Base-by-base conservation (phyloP, 2,888 invertebrate genomes). In the Kryphioiulus occultus region DNA sequence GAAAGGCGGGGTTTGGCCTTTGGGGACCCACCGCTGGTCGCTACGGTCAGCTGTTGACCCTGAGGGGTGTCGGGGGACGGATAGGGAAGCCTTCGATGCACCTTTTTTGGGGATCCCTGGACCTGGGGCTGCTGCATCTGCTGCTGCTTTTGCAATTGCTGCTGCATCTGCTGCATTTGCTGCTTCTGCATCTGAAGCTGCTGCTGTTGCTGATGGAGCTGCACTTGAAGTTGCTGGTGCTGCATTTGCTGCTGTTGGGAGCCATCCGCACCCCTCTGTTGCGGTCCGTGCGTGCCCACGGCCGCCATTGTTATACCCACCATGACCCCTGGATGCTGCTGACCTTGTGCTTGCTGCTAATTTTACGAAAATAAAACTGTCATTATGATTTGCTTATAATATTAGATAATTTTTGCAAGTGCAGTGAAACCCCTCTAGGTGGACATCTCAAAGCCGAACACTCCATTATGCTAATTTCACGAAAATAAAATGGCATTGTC, bases 191-290 rank as follows among this genome's bases (percentile, higher is more conserved):
- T 44, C 82, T 86, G 89, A 30, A 87, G 88, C 42, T 47, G 47
- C 17, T 47, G 47, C 47, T 88, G 89, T 89, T 88, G 89, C 82
- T 89, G 90, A 42, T 88, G 88, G 78, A 19, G 86, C 87, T 92
- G 92, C 89, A 92, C 92, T 83, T 92, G 90, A 88, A 88, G 87
- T 85, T 89, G 89, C 88, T 89, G 89, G 82, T 89, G 89, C 53
- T 88, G 88, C n/a, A 83, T 86, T 15, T 88, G 78, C 86, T 89
- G 89, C 82, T 89, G 90, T 84, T 47, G 47, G 9, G 17, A 17
- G 15, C 47, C 47, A 2, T 47, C 47, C 47, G 15, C 15, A 15
- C 47, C 47, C 15, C 47, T 5, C 17, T 47, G 47, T 15, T 89
- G 89, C 42, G 10, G 47, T 15, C 47, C 47, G 17, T 47, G 47